phyloP scores from a whole-genome alignment of 2,888 invertebrate species.

The Neoitamus cyanurus region DNA sequence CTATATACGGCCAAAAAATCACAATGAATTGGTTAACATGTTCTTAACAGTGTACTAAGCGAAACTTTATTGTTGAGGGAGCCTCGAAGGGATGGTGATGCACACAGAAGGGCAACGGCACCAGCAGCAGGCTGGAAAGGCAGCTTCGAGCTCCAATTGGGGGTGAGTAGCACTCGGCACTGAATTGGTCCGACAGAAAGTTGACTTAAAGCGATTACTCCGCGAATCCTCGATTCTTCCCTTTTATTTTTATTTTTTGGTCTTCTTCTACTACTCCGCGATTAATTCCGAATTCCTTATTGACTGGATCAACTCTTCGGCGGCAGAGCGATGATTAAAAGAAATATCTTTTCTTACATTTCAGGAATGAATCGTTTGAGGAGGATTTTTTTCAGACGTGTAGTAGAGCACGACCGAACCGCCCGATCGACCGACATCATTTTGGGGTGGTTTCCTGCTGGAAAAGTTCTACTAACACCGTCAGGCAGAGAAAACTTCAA shows the following conservation, averaged over 20 bases:
- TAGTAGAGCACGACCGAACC: constrained; percentile 58
- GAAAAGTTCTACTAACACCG: constrained; percentile 51
- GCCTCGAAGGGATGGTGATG: background rate
- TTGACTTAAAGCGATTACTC: constrained; percentile 4
- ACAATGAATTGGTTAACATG: constrained; percentile 9
- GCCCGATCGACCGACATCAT: constrained; percentile 64
- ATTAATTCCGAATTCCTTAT: background rate
- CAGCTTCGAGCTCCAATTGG: background rate
- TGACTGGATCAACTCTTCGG: background rate
- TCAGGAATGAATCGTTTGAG: background rate
- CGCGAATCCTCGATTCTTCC: background rate
- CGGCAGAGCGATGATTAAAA: background rate
- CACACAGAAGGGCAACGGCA: background rate
- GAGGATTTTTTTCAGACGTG: constrained; percentile 15
- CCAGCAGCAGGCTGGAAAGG: background rate
- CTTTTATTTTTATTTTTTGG: background rate
- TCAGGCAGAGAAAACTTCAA: background rate
- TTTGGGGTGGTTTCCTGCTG: constrained; percentile 63
- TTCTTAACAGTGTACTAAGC: constrained; percentile 32
- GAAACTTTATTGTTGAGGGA: constrained; percentile 38
- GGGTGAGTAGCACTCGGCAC: constrained; percentile 45
- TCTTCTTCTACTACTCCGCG: background rate
- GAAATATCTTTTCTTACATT: constrained; percentile 7
- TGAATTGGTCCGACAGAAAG: constrained; percentile 48
- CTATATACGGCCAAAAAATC: background rate